A percentile compares a stretch with the other conserved stretches of the same genome.
Conservation (phyloP, 2,113 vertebrate genomes). For the human region GRCh38 chr4:152758001-152758500, state of each 20-base stretch:
- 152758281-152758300: neutral
- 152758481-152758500: neutral
- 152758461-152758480: neutral
- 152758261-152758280: neutral
- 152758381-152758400: neutral
- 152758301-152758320: neutral
- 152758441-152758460: neutral
- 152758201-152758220: neutral
- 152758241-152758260: neutral
- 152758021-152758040: neutral
- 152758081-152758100: neutral
- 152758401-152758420: neutral
- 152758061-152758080: neutral
- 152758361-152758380: neutral
- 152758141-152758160: neutral
- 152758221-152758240: neutral
- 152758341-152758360: neutral
- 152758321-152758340: neutral
- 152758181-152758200: neutral
- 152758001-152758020: neutral
- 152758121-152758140: neutral
- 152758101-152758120: neutral
- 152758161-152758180: neutral
- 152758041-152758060: constrained; percentile 12
- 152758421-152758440: neutral